Percentiles rank a stretch among this genome's conserved stretches.
Evolutionary conservation across 1,140 invertebrate genomes (phyloP).

Genomic region (Formica selysi): DNA sequence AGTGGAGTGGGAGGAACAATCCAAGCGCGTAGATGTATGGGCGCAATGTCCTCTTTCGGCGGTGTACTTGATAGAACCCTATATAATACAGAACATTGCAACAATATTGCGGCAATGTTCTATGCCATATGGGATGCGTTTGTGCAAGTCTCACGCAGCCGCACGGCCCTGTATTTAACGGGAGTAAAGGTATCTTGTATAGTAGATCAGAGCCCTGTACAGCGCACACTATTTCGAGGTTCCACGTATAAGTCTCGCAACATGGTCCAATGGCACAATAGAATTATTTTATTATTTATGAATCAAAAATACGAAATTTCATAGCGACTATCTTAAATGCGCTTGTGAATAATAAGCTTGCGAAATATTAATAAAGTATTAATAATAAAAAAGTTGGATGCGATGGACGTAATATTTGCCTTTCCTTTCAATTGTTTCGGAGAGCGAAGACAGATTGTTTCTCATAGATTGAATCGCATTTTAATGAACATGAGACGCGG

Average conservation of each 20-base stretch:
- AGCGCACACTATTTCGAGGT: no score
- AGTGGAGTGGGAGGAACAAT: no score
- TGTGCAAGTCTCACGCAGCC: no score
- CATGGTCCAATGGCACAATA: background rate
- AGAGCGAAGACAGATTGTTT: background rate
- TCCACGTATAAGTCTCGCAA: background rate
- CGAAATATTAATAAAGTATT: background rate
- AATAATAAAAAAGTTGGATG: background rate
- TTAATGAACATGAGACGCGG: constrained; percentile 4
- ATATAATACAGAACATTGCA: no score
- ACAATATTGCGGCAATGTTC: no score
- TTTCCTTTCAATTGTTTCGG: constrained; percentile 16
- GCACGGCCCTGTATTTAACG: no score
- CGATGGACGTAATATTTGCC: constrained; percentile 6
- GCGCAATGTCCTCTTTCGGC: no score
- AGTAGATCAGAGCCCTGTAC: no score
- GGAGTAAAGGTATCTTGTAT: no score
- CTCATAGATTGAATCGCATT: background rate
- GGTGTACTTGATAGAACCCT: no score
- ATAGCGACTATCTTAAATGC: background rate
- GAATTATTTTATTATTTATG: background rate
- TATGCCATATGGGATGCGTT: no score
- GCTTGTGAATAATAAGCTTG: constrained; percentile 9
- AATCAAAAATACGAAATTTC: background rate
- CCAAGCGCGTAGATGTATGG: no score